Base-by-base conservation (phyloP, 2,888 invertebrate species). In the Cosmopolites sordidus region DNA sequence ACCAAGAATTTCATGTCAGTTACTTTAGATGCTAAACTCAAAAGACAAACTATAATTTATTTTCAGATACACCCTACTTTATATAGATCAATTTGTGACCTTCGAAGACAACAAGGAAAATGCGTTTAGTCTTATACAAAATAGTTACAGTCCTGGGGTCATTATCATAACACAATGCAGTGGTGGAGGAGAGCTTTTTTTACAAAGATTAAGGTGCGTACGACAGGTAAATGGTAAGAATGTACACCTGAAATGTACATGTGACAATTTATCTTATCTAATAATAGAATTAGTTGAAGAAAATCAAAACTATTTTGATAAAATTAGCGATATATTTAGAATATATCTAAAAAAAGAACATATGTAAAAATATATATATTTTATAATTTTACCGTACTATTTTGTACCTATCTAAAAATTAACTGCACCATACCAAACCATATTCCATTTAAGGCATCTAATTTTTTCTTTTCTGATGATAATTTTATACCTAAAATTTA, bases 21-120 rank as follows among this genome's bases (percentile, higher is more conserved):
- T 51, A 44, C 37, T 37, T 50, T 40, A 39, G 33, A 45, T 29
- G 45, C 40, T 27, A 55, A 51, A 53, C 55, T 40, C 48, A 46
- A 47, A n/a, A 44, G 52, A 55, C 49, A 45, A 52, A 58, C 50
- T 56, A 58, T 58, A 53, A 58, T 53, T 56, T 48, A 58, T 51
- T 47, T 41, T 17, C 46, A 9, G 50, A 47, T 44, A 41, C 44
- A 50, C 52, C 56, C 58, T 44, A 49, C 56, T 47, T 53, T 58
- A 58, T 58, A 58, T 58, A 58, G 56, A 51, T 58, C 56, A 50
- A 42, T 50, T 50, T 45, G 43, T 53, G 58, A 53, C 58, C 58
- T 58, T 58, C 58, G 52, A 56, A 56, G 52, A 52, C 52, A 56
- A 52, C 49, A 12, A 52, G 49, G 52, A 56, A 56, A 56, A 52